A percentile compares a stretch with the other conserved stretches of the same genome.
phyloP scores from a whole-genome alignment of 1,140 invertebrate genomes.

The Trachelipus rathkii region DNA sequence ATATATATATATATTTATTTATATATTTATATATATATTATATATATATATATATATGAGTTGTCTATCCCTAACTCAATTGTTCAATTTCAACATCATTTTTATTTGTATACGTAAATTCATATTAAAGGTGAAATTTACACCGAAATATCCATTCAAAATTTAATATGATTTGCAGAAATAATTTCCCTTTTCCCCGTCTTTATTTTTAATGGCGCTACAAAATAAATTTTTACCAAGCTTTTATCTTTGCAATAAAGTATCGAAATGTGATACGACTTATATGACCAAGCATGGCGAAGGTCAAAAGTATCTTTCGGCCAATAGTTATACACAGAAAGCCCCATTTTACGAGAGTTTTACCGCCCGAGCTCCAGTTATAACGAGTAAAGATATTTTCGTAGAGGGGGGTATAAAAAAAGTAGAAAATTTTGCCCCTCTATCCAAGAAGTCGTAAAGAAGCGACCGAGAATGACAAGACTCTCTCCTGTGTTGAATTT shows the following conservation, averaged over 20 bases:
- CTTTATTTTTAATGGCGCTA: conserved; percentile 4
- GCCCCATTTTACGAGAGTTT: background rate
- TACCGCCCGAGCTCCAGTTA: background rate
- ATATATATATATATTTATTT: conserved; percentile 6
- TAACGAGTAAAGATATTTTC: background rate
- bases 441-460: conserved; percentile 2
- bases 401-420: background rate
- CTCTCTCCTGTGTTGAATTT: background rate
- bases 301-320: background rate
- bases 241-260: conserved; percentile 11
- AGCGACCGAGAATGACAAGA: background rate
- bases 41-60: conserved; percentile 10
- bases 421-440: background rate
- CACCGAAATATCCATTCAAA: background rate
- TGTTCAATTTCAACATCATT: background rate
- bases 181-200: background rate
- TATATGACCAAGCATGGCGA: background rate
- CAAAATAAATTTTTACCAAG: background rate
- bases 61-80: background rate
- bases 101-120: background rate
- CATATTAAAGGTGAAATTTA: too few relatives aligned
- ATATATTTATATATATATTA: conserved; percentile 11
- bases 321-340: background rate
- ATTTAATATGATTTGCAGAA: background rate
- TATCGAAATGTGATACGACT: background rate